Base-by-base conservation (phyloP, 2,113 vertebrate species). In the Fregata magnificens region DNA sequence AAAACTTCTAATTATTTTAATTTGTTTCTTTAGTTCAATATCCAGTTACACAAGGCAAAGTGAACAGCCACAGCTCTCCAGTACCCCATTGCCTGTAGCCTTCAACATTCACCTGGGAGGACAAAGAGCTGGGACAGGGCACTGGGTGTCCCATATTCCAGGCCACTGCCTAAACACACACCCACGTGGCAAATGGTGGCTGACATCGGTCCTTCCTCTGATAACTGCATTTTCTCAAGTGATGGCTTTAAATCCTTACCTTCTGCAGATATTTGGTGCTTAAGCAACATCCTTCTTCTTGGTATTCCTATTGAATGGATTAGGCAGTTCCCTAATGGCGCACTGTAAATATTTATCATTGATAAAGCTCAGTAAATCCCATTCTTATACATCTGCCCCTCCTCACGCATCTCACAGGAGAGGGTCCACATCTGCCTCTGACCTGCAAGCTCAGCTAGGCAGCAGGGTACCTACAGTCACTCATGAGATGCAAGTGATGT, bases 111-210 rank as follows among this genome's bases (percentile, higher is more conserved):
- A 32, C 11, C 9, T 49, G 36, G 29, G 20, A 69, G 45, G 28
- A 77, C 13, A 59, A 86, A 55, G 10, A 34, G 6, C 56, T 85
- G 61, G n/a, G 61, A 55, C 13, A 82, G 42, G 5, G 9, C 5
- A 28, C 9, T 4, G 1, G 13, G 8, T 85, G 4, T 79, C 32
- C 29, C 25, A 19, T 44, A 38, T 80, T 56, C 40, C 55, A 85
- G 31, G 12, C 5, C 47, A 56, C 65, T 79, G 8, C 5, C 65
- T 50, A 28, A 91, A 77, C 36, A 8, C 7, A 52, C 58, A 62
- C 7, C 26, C 6, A 22, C 0, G 4, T 19, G 29, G 18, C 14
- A 74, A 74, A 73, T 7, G 11, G 18, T 18, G 18, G 32, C 16
- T 83, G 26, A 6, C 29, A 28, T 8, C 21, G 13, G 38, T 28